Conservation (phyloP, 2,113 vertebrate species). For the Lepus timidus region DNA sequence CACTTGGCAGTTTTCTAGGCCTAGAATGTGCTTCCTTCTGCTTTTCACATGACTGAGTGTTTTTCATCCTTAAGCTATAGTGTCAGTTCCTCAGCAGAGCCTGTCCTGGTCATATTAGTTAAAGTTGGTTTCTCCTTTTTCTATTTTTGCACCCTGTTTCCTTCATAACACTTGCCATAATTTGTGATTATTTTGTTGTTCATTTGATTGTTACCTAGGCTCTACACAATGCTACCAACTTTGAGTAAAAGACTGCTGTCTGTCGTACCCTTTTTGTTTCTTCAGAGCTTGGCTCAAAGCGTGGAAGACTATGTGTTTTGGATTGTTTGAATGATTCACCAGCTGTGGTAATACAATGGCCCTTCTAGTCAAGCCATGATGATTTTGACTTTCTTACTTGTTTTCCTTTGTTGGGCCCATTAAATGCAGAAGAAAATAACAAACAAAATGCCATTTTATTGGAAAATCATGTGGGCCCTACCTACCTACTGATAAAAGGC, state of each 20-base stretch:
- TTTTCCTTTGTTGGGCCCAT: not conserved
- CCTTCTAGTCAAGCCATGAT: not conserved
- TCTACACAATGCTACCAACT: not conserved
- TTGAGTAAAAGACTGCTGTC: not conserved
- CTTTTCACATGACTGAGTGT: constrained; percentile 49
- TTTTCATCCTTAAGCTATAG: constrained; percentile 36
- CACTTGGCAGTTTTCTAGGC: constrained; percentile 31
- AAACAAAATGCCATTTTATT: constrained; percentile 4
- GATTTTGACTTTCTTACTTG: not conserved
- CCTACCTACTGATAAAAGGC: not conserved
- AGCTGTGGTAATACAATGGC: not conserved
- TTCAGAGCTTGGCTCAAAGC: not conserved
- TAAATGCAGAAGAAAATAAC: not conserved
- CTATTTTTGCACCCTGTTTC: not conserved
- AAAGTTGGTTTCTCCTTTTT: constrained; percentile 36
- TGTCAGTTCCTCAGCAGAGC: constrained; percentile 23
- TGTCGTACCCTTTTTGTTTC: not conserved
- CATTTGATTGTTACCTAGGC: not conserved
- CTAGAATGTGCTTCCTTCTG: constrained; percentile 64
- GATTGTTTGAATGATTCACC: not conserved
- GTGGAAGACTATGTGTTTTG: not conserved
- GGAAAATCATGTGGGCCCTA: not conserved
- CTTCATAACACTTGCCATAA: not conserved
- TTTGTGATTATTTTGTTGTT: constrained; percentile 4
- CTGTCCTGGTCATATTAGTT: not conserved